Evolutionary conservation across 2,797 vertebrate genomes (phyloP).

Genomic region (Fistularia commersonii): DNA sequence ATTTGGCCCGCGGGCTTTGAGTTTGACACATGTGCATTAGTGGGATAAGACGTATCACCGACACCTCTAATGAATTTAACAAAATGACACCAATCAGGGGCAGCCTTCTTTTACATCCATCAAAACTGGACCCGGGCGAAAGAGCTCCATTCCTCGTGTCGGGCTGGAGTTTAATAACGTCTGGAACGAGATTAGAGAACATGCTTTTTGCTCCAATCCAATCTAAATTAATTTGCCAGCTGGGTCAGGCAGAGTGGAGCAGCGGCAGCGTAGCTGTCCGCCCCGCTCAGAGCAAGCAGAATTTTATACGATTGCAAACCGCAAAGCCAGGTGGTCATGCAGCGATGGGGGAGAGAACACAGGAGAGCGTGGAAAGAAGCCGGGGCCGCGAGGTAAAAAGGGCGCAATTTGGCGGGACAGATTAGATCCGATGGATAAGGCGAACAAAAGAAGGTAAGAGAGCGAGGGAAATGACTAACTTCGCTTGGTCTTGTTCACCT

Average conservation of each 20-base stretch:
- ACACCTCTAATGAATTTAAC: not conserved
- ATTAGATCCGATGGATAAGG: constrained; percentile 61
- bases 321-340: constrained; percentile 66
- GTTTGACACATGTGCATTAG: no score
- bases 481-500: constrained; percentile 52
- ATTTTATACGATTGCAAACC: constrained; percentile 56
- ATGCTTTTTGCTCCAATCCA: constrained; percentile 43
- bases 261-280: constrained; percentile 43
- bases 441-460: constrained; percentile 47
- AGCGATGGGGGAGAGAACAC: constrained; percentile 46
- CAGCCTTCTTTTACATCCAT: not conserved
- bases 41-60: not conserved
- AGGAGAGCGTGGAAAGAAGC: constrained; percentile 29
- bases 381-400: constrained; percentile 48
- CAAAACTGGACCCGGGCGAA: not conserved
- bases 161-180: constrained; percentile 34
- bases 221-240: constrained; percentile 71
- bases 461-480: constrained; percentile 52
- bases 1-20: no score
- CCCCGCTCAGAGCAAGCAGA: constrained; percentile 58
- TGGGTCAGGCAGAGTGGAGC: constrained; percentile 39
- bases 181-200: constrained; percentile 50
- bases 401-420: constrained; percentile 41
- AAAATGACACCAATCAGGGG: not conserved
- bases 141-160: constrained; percentile 27